These are phyloP conservation scores for Nemapogon koenigi DNA, from an alignment of 2,888 invertebrate species.

Conservation along the genomic window DNA sequence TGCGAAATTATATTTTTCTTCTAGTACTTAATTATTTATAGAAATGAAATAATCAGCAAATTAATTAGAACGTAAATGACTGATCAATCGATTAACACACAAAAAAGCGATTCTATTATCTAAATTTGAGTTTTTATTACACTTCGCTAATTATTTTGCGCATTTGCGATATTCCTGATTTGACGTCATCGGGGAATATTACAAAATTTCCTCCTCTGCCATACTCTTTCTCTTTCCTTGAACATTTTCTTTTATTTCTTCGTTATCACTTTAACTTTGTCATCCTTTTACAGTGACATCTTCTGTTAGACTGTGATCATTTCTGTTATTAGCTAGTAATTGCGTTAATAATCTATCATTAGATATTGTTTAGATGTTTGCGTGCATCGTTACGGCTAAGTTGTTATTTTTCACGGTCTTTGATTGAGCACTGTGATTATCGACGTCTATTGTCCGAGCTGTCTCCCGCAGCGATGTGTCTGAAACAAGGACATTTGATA, in stretches of 20 bases:
- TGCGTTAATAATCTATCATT: neutral
- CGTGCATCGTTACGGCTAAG: neutral
- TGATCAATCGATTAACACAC: conserved; percentile 28
- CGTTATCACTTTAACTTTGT: conserved; percentile 21
- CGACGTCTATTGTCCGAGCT: neutral
- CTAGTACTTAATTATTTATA: neutral
- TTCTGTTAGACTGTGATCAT: neutral
- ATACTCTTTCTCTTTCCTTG: conserved; percentile 43
- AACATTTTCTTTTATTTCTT: conserved; percentile 31
- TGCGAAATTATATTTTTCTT: neutral
- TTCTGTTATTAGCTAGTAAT: conserved; percentile 5
- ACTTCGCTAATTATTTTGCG: conserved; percentile 29
- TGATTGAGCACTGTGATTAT: neutral
- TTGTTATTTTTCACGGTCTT: neutral
- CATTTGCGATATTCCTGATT: conserved; percentile 29
- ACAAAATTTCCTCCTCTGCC: conserved; percentile 47
- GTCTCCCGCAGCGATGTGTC: conserved; percentile 1
- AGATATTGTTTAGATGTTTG: neutral
- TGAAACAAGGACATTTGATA: conserved; percentile 2
- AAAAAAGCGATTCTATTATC: conserved; percentile 35
- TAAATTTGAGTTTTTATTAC: neutral
- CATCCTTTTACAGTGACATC: conserved; percentile 22
- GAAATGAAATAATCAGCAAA: conserved; percentile 30
- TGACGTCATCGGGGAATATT: conserved; percentile 42
- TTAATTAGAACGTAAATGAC: conserved; percentile 17